phyloP scores from a whole-genome alignment of 2,113 vertebrate species.

The Chamaea fasciata region DNA sequence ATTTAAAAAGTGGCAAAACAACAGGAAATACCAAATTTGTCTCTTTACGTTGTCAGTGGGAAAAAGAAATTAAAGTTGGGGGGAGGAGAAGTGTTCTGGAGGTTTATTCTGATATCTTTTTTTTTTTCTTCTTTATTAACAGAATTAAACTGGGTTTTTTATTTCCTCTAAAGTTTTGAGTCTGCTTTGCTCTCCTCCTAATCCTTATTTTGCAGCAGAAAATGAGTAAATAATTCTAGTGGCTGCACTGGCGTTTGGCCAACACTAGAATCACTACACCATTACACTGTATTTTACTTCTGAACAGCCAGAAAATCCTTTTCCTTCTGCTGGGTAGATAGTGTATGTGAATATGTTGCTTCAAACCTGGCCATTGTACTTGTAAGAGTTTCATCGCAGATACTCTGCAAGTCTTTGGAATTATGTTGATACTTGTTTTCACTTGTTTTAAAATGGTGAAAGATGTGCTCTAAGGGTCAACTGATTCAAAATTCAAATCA shows the following conservation, averaged over 20 bases:
- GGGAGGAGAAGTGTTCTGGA: neutral
- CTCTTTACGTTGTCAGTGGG: neutral
- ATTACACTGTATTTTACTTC: neutral
- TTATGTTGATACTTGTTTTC: neutral
- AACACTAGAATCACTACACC: neutral
- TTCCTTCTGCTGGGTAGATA: neutral
- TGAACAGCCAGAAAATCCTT: neutral
- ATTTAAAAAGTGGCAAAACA: neutral
- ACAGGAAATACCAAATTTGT: neutral
- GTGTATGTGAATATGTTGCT: neutral
- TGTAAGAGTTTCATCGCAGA: neutral
- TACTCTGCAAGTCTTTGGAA: neutral
- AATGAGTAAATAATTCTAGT: neutral
- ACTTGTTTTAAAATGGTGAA: neutral
- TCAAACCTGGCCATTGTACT: neutral
- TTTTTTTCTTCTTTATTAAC: neutral
- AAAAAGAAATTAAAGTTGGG: neutral
- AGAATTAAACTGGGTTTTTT: too few relatives aligned
- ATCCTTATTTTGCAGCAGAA: neutral
- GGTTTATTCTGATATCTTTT: neutral
- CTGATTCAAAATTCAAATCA: neutral
- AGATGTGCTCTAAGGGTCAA: neutral
- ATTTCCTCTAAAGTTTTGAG: neutral
- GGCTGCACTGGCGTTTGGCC: neutral
- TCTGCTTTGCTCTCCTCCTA: neutral